These are phyloP conservation scores for Dicrostonyx torquatus DNA, from an alignment of 2,797 vertebrate genomes.

Conservation along the genomic window DNA sequence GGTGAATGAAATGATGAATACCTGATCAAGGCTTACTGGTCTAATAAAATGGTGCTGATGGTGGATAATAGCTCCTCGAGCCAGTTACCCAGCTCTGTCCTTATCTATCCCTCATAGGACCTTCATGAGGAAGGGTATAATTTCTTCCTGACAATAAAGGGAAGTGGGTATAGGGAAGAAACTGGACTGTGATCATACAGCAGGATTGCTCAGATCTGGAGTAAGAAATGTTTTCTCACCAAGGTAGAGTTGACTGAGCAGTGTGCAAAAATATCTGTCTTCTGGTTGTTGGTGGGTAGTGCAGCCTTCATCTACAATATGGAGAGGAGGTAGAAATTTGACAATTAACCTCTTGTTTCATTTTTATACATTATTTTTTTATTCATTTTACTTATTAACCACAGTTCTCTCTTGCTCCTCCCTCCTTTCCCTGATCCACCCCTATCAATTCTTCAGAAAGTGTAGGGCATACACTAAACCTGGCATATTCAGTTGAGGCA, in stretches of 20 bases:
- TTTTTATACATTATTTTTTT: too few relatives aligned
- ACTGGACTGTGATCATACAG: not conserved
- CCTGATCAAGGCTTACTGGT: too few relatives aligned
- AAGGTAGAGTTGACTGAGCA: not conserved
- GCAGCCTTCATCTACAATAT: not conserved
- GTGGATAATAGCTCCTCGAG: not conserved
- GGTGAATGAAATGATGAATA: not conserved
- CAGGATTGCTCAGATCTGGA: not conserved
- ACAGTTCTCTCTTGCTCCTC: too few relatives aligned
- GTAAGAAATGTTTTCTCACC: not conserved
- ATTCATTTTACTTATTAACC: too few relatives aligned
- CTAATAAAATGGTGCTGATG: not conserved
- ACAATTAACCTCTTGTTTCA: not conserved
- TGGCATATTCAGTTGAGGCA: too few relatives aligned
- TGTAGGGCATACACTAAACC: too few relatives aligned
- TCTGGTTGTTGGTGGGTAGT: too few relatives aligned
- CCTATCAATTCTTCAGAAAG: too few relatives aligned
- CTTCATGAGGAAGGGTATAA: not conserved
- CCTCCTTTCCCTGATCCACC: too few relatives aligned
- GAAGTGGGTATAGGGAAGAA: not conserved
- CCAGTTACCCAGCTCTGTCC: not conserved
- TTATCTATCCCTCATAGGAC: not conserved
- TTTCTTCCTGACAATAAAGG: not conserved
- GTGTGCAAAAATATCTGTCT: not conserved
- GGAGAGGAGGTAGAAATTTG: fast-evolving